These are phyloP conservation scores for Petromus typicus DNA, from an alignment of 2,113 vertebrate genomes.

Conservation along the genomic window DNA sequence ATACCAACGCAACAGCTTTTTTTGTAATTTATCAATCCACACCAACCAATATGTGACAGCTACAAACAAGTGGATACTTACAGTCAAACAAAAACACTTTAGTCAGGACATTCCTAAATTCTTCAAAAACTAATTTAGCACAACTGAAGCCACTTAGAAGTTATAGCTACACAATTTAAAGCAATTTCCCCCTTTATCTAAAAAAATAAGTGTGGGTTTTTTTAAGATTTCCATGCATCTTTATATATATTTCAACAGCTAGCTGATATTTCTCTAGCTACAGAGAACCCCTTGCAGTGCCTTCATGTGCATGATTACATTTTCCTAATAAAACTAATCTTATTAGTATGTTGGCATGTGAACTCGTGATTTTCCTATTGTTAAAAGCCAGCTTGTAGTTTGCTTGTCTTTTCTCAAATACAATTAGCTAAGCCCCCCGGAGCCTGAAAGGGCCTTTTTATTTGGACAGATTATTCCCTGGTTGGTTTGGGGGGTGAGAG, in stretches of 20 bases:
- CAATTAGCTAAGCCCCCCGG: constrained; percentile 88
- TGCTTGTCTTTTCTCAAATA: constrained; percentile 86
- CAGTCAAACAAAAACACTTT: background rate
- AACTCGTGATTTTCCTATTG: constrained; percentile 77
- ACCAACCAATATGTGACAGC: background rate
- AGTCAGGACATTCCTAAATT: background rate
- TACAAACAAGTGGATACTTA: background rate
- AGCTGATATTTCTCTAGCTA: background rate
- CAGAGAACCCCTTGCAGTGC: background rate
- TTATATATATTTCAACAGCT: background rate
- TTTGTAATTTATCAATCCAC: constrained; percentile 43
- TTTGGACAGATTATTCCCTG: constrained; percentile 87
- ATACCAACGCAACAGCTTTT: background rate
- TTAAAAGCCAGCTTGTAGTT: constrained; percentile 83
- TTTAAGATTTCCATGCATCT: constrained; percentile 9
- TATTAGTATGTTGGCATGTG: constrained; percentile 82
- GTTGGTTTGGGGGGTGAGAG: constrained; percentile 47
- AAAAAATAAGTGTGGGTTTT: constrained; percentile 18
- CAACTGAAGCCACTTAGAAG: background rate
- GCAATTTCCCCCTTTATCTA: background rate
- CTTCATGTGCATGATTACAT: constrained; percentile 68
- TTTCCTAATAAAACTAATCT: constrained; percentile 81
- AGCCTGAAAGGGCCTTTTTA: constrained; percentile 88
- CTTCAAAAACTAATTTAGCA: constrained; percentile 30
- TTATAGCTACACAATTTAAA: background rate